Base-by-base conservation (phyloP, 2,888 invertebrate genomes). In the Conchocele bisecta region DNA sequence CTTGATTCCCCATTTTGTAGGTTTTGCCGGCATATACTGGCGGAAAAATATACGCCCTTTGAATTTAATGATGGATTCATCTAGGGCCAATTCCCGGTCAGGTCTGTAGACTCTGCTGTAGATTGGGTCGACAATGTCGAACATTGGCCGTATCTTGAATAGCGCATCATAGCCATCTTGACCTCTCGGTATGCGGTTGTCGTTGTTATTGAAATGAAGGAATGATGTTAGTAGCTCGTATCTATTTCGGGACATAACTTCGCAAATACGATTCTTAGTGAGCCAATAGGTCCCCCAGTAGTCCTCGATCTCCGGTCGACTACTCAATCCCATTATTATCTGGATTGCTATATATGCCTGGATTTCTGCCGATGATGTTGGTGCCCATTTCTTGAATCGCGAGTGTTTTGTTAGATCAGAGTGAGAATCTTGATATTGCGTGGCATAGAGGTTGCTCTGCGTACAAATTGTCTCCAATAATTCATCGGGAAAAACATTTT, bases 171-270 rank as follows among this genome's bases (percentile, higher is more conserved):
- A 50, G 6, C 65, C 65, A 13, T 56, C 57, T 20, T 57, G 35
- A 24, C 65, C 65, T 17, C 65, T 56, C 20, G 28, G 20, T 11
- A 39, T 31, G 11, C 65, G 2, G 4, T 24, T 6, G 13, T 37
- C 26, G 26, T 65, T 65, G 31, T 64, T 48, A 41, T 64, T 64
- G 46, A 64, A 64, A 31, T 64, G 64, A n/a, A 61, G 20, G 17
- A 61, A 53, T 29, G 61, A 17, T 13, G 26, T 41, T 1, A 61
- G 24, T 13, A 61, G 17, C 28, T 61, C 22, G 44, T 44, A 64
- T 13, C 46, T n/a, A 39, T 64, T 64, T 35, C 63, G 42, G 11
- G 54, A 17, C 63, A 64, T 64, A 4, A 61, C 24, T n/a, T 51
- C 29, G 15, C 22, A 7, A 26, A 61, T 31, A 13, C 44, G 41